These are phyloP conservation scores for Papilio helenus DNA, from an alignment of 1,140 invertebrate genomes.

Conservation along the genomic window DNA sequence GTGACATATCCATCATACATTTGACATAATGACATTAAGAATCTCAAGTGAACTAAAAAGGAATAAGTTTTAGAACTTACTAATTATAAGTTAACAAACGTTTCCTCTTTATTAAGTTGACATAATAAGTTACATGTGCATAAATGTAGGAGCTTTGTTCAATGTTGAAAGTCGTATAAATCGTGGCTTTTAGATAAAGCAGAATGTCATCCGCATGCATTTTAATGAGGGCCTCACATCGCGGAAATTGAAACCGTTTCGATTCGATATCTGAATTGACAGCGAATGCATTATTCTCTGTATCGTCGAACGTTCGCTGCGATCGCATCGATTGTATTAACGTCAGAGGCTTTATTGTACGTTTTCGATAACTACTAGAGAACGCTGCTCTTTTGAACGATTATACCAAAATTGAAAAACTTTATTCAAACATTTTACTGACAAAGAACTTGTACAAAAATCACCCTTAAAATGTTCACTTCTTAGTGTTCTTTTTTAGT, in stretches of 20 bases:
- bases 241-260: slow-evolving; percentile 28
- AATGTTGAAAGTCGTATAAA: neutral
- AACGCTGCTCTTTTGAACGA: neutral
- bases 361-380: neutral
- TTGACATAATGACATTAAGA: neutral
- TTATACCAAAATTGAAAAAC: neutral
- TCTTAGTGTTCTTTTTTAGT: too few relatives aligned
- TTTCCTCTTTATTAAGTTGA: too few relatives aligned
- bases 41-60: too few relatives aligned
- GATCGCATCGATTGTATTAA: neutral
- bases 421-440: too few relatives aligned
- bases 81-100: too few relatives aligned
- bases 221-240: neutral
- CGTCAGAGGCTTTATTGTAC: slow-evolving; percentile 5
- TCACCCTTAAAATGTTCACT: too few relatives aligned
- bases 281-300: slow-evolving; percentile 11
- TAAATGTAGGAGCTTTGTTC: neutral
- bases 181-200: slow-evolving; percentile 12
- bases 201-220: neutral
- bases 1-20: neutral
- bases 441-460: too few relatives aligned
- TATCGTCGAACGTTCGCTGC: neutral
- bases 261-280: neutral
- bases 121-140: too few relatives aligned
- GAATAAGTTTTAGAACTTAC: too few relatives aligned